Evolutionary conservation across 2,113 vertebrate species (phyloP).

Genomic region (Oryzias javanicus): DNA sequence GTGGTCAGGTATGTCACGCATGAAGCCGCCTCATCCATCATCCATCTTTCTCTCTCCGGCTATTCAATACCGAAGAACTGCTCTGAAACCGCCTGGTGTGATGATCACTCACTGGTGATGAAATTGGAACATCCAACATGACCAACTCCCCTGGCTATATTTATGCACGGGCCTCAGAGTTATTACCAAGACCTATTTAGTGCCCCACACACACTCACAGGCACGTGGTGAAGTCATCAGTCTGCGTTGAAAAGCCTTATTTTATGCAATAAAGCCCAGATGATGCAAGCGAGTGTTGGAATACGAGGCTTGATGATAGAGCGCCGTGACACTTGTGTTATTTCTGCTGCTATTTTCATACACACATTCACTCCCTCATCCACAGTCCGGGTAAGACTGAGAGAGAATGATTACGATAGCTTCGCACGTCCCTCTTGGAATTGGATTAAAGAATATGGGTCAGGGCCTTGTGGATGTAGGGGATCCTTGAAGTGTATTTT

Average conservation of each 20-base stretch:
- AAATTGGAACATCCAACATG: constrained; percentile 47
- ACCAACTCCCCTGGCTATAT: constrained; percentile 57
- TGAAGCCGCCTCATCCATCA: neutral
- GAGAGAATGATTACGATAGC: constrained; percentile 37
- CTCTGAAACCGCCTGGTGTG: constrained; percentile 23
- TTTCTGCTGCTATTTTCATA: constrained; percentile 45
- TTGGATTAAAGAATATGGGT: constrained; percentile 54
- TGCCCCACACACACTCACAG: constrained; percentile 21
- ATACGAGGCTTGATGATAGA: constrained; percentile 55
- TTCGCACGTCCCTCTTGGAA: constrained; percentile 36
- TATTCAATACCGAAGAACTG: constrained; percentile 19
- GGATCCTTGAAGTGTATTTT: constrained; percentile 28
- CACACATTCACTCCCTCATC: constrained; percentile 5
- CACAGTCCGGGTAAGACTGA: constrained; percentile 36
- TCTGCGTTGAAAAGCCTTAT: constrained; percentile 57
- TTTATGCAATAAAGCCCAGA: constrained; percentile 45
- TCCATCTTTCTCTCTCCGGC: neutral
- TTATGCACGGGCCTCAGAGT: constrained; percentile 55
- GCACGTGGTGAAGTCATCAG: constrained; percentile 41
- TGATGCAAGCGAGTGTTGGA: constrained; percentile 59
- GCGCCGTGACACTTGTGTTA: constrained; percentile 51
- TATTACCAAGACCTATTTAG: constrained; percentile 63
- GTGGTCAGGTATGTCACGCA: constrained; percentile 80
- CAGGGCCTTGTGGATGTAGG: constrained; percentile 40
- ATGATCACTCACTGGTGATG: constrained; percentile 32